A percentile compares a stretch with the other conserved stretches of the same genome.
Conservation (phyloP, 2,113 vertebrate genomes). For the Periophthalmus modestus region DNA sequence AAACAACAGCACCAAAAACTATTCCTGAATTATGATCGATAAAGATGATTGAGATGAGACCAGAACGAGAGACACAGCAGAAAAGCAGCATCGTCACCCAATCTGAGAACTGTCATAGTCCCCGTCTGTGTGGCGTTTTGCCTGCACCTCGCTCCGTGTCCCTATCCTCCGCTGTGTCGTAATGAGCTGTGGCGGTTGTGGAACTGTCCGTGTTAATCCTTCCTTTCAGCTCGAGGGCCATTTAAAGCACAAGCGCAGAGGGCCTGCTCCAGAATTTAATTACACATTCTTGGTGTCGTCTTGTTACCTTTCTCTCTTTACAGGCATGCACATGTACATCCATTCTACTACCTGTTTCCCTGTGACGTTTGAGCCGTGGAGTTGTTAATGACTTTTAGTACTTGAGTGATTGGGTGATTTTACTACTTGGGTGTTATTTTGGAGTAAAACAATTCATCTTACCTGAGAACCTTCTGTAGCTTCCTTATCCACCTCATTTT, state of each 20-base stretch:
- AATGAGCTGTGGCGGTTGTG: conserved; percentile 67
- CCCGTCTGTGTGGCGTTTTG: not conserved
- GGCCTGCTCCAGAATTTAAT: conserved; percentile 74
- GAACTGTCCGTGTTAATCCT: conserved; percentile 72
- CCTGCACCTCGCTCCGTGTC: conserved; percentile 12
- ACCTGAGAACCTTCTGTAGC: not conserved
- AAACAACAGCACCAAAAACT: too few species aligned
- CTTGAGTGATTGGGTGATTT: too few species aligned
- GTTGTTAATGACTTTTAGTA: too few species aligned
- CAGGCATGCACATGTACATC: conserved; percentile 43
- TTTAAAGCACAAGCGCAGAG: conserved; percentile 68
- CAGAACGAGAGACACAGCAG: too few species aligned
- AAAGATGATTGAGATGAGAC: too few species aligned
- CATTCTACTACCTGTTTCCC: not conserved
- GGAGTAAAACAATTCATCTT: not conserved
- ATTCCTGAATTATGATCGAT: too few species aligned
- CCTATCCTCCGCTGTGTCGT: conserved; percentile 54
- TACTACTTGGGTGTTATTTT: too few species aligned
- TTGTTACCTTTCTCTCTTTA: conserved; percentile 44
- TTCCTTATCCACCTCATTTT: not conserved
- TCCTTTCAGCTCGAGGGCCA: conserved; percentile 74
- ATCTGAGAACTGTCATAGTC: not conserved
- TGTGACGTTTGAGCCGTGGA: too few species aligned
- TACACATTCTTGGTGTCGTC: conserved; percentile 73
- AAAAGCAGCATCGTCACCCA: too few species aligned